A percentile compares a stretch with the other conserved stretches of the same genome.
Evolutionary conservation across 2,797 vertebrate genomes (phyloP).

Genomic region (Phalloptychus januarius): DNA sequence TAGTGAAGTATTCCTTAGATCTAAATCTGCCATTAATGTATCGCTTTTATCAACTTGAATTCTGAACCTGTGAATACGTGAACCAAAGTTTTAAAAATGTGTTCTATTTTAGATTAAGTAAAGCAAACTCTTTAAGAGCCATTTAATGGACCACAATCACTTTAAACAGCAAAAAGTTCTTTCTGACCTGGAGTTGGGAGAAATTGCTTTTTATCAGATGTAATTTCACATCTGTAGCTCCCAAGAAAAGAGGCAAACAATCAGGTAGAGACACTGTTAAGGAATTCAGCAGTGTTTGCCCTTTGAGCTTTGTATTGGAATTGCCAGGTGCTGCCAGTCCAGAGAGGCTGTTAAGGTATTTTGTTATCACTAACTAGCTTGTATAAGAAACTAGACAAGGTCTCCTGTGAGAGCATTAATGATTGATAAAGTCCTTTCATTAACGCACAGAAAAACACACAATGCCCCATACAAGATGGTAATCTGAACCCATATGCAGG

Average conservation of each 20-base stretch:
- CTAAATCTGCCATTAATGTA: conserved; percentile 7
- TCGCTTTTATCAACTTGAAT: conserved; percentile 9
- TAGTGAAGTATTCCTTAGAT: conserved; percentile 46
- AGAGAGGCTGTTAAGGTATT: conserved; percentile 42
- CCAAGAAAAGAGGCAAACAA: conserved; percentile 7
- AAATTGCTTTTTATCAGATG: background rate
- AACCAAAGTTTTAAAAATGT: background rate
- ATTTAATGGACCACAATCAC: conserved; percentile 18
- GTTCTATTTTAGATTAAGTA: background rate
- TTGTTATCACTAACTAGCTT: conserved; percentile 56
- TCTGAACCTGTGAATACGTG: conserved; percentile 29
- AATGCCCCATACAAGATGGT: conserved; percentile 1
- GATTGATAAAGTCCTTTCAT: conserved; percentile 68
- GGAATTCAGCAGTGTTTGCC: conserved; percentile 24
- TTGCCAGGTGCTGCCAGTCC: conserved; percentile 35
- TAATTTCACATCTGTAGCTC: background rate
- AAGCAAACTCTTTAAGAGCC: conserved; percentile 4
- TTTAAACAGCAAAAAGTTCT: background rate
- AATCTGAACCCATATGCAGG: conserved; percentile 2
- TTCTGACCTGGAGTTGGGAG: conserved; percentile 10
- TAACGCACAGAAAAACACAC: conserved; percentile 19
- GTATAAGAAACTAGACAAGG: conserved; percentile 41
- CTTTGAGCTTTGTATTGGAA: conserved; percentile 49
- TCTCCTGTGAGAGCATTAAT: conserved; percentile 68
- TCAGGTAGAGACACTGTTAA: conserved; percentile 11